Evolutionary conservation across 2,797 vertebrate species (phyloP), one percentile per base, ranked within the genome.

Genomic region (Parambassis ranga): DNA sequence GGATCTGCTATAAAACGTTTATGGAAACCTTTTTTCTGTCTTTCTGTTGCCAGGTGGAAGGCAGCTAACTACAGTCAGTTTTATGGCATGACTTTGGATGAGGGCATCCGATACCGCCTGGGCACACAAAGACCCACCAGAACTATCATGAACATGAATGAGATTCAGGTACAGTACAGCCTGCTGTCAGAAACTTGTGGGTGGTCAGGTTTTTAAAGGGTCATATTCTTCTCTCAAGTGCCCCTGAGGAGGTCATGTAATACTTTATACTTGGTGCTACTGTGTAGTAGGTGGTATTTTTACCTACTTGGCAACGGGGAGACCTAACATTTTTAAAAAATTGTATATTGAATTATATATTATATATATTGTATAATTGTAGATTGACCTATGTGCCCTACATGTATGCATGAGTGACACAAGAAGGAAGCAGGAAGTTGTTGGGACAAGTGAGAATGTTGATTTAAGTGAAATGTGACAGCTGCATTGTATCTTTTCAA

Each of bases 101-200:
- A 98, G 1, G 97, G 96, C 39, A 91, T 99, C 71, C 94, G 85
- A 10, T 92, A 92, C 86, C 94, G 97, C 9, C 90, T 99, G 83
- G 97, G 97, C 43, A 99, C 97, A 7, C 90, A 92, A 75, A 91
- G 92, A 4, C 97, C 97, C 0, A 92, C 97, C 30, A 88, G 91
- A 60, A 92, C 92, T 0, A 92, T 98, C 55, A 93, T 97, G 94
- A 97, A 92, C 90, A 99, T 98, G 96, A 98, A 98, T 23, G 95
- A 98, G 87, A 93, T 99, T 42, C 94, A 96, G 58, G 97, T 98
- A 82, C 22, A 24, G 22, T 4, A 41, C 15, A 5, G 13, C 20
- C 13, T 14, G 41, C 8, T 24, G 26, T 5, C 27, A 6, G 18
- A 22, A 55, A 35, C 33, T 26, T 13, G 11, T 64, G 19, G 16